Conservation (phyloP, 1,140 invertebrate genomes). For the Ridgeia piscesae region DNA sequence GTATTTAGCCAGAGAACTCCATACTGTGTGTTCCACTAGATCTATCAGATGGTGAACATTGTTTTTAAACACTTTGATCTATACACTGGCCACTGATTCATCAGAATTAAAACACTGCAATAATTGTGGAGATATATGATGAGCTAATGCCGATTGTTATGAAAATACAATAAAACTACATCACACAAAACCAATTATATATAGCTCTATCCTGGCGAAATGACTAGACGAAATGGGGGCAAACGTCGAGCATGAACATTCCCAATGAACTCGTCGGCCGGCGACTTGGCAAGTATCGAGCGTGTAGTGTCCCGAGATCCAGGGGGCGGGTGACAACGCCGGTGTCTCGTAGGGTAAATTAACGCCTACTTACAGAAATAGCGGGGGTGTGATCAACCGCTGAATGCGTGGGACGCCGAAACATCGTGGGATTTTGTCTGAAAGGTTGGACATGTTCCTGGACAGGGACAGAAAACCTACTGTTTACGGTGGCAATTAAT, state of each 20-base stretch:
- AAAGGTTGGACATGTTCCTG: not conserved
- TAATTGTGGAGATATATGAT: no score
- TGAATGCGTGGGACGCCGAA: not conserved
- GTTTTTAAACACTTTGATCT: no score
- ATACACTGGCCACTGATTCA: no score
- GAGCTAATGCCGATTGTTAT: no score
- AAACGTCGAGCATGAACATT: not conserved
- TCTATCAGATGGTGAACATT: no score
- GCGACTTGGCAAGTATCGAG: not conserved
- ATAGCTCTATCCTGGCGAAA: no score
- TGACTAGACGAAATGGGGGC: no score
- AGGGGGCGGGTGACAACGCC: not conserved
- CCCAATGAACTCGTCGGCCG: not conserved
- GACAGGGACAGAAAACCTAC: not conserved
- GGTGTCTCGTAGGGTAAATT: not conserved
- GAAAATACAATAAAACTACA: no score
- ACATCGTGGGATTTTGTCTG: not conserved
- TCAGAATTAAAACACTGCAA: no score
- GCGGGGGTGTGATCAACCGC: not conserved
- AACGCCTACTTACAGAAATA: not conserved
- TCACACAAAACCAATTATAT: no score
- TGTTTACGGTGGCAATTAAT: not conserved
- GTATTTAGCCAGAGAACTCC: no score
- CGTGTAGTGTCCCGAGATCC: not conserved
- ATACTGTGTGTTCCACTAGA: no score